Percentiles rank a stretch among this genome's conserved stretches.
Evolutionary conservation across 2,888 invertebrate species (phyloP).

Genomic region (Calliscelio sp.): DNA sequence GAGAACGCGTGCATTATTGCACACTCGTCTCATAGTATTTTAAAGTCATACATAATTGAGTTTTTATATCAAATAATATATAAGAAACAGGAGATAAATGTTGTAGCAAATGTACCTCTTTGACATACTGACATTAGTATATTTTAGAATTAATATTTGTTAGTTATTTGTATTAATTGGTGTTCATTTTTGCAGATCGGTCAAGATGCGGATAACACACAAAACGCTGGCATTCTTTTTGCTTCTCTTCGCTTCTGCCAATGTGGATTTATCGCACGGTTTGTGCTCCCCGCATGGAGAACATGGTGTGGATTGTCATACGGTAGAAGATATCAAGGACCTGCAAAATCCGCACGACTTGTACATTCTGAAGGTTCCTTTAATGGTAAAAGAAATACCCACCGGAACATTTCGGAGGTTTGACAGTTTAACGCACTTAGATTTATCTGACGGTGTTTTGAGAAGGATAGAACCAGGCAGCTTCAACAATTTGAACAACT

Average conservation of each 20-base stretch:
- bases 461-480: constrained; percentile 87
- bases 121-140: constrained; percentile 9
- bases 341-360: constrained; percentile 79
- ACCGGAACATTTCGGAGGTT: constrained; percentile 86
- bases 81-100: no score
- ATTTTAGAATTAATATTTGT: constrained; percentile 3
- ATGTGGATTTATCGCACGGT: constrained; percentile 74
- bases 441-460: constrained; percentile 89
- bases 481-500: constrained; percentile 87
- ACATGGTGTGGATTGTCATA: constrained; percentile 77
- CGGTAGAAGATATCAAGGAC: constrained; percentile 80
- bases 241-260: constrained; percentile 75
- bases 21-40: not conserved
- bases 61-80: constrained; percentile 5
- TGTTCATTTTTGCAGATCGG: constrained; percentile 47
- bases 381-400: constrained; percentile 70
- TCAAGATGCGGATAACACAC: constrained; percentile 80
- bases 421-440: constrained; percentile 88
- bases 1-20: constrained; percentile 31
- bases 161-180: constrained; percentile 1
- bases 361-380: constrained; percentile 76
- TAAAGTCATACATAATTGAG: constrained; percentile 8
- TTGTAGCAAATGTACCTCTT: no score
- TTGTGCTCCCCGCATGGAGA: constrained; percentile 78
- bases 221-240: constrained; percentile 74